phyloP scores from a whole-genome alignment of 2,797 vertebrate species.

The Botia kubotai region DNA sequence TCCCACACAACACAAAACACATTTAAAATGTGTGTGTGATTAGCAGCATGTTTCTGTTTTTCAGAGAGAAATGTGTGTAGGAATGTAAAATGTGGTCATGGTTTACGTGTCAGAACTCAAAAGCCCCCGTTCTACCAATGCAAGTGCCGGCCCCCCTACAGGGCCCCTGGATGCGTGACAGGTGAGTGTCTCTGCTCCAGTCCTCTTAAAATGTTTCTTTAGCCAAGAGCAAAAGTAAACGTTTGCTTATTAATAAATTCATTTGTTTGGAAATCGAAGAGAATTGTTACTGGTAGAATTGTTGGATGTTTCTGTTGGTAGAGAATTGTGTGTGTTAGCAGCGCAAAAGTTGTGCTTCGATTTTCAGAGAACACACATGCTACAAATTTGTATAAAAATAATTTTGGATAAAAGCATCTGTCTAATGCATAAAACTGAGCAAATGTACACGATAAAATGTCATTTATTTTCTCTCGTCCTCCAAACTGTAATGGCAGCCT shows the following conservation, averaged over 20 bases:
- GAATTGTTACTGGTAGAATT: too few relatives aligned
- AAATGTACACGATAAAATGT: too few relatives aligned
- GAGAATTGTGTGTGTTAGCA: too few relatives aligned
- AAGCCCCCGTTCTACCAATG: conserved; percentile 70
- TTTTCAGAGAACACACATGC: too few relatives aligned
- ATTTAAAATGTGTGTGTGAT: not conserved
- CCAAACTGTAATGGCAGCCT: not conserved
- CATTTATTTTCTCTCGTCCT: not conserved
- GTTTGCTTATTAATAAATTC: too few relatives aligned
- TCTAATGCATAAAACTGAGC: too few relatives aligned
- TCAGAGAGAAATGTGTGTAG: conserved; percentile 70
- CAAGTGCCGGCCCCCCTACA: conserved; percentile 68
- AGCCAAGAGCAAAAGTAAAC: too few relatives aligned
- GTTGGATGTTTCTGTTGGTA: too few relatives aligned
- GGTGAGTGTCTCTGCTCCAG: conserved; percentile 48
- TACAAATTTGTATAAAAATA: too few relatives aligned
- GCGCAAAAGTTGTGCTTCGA: too few relatives aligned
- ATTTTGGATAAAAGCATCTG: too few relatives aligned
- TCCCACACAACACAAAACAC: not conserved
- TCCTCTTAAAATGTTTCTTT: not conserved
- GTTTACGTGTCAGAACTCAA: conserved; percentile 66
- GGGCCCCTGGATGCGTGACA: conserved; percentile 67
- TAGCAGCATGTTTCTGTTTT: not conserved
- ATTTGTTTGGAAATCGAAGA: too few relatives aligned
- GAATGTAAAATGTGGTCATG: conserved; percentile 64